These are phyloP conservation scores for Hemaris fuciformis DNA, from an alignment of 2,888 invertebrate species.

Conservation along the genomic window DNA sequence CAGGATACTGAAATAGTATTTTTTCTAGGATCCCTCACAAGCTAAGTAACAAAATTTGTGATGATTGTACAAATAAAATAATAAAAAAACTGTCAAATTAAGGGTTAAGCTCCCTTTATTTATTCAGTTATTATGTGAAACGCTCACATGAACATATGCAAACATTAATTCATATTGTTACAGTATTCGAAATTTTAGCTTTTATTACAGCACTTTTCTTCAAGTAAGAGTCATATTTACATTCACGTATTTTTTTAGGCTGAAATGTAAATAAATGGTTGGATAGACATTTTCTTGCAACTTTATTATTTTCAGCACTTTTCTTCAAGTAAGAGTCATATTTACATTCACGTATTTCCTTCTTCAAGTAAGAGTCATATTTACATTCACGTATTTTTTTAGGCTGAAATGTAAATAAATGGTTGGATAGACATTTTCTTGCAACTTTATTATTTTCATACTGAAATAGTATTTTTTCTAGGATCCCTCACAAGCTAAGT, in stretches of 20 bases:
- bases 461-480: too few relatives aligned
- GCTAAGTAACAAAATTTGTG: too few relatives aligned
- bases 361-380: conserved; percentile 31
- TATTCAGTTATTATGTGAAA: not conserved
- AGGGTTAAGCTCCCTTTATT: not conserved
- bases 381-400: conserved; percentile 34
- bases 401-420: conserved; percentile 34
- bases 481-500: too few relatives aligned
- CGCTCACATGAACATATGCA: not conserved
- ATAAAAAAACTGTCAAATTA: too few relatives aligned
- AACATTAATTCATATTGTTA: conserved; percentile 4
- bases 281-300: conserved; percentile 35
- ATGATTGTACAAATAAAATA: too few relatives aligned
- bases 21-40: too few relatives aligned
- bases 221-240: conserved; percentile 30
- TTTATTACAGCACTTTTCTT: conserved; percentile 31
- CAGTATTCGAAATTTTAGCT: conserved; percentile 22
- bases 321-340: conserved; percentile 29
- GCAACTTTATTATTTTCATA: conserved; percentile 42
- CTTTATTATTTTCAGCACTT: conserved; percentile 39
- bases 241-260: conserved; percentile 34
- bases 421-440: conserved; percentile 33
- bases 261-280: conserved; percentile 32
- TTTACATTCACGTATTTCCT: conserved; percentile 34
- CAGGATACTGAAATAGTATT: too few relatives aligned